These are phyloP conservation scores for Pristionchus entomophagus DNA, from an alignment of 2,888 invertebrate species.

Conservation along the genomic window DNA sequence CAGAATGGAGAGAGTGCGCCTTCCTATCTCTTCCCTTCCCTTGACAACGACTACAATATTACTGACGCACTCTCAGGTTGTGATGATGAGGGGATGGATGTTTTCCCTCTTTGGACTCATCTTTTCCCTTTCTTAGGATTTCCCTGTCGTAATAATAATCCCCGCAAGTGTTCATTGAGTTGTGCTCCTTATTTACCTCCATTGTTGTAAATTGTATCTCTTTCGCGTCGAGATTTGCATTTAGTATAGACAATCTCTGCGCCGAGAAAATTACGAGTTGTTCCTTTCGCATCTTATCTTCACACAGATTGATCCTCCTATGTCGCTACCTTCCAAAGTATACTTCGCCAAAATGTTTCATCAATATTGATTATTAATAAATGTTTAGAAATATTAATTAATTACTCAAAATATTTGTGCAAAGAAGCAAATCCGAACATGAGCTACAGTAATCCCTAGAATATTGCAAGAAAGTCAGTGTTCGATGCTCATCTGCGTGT, in stretches of 20 bases:
- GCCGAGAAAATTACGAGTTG: conserved; percentile 27
- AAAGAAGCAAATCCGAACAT: background rate
- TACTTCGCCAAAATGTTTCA: background rate
- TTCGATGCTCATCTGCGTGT: background rate
- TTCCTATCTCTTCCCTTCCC: background rate
- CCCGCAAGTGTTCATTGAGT: background rate
- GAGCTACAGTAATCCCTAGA: background rate
- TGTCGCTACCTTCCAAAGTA: conserved; percentile 11
- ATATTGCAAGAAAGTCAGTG: background rate
- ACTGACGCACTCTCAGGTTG: conserved; percentile 1
- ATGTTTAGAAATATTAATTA: background rate
- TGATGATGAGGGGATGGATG: background rate
- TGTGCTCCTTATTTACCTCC: background rate
- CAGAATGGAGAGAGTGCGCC: background rate
- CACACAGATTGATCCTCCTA: background rate
- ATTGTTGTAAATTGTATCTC: background rate
- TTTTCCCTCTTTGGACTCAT: no score
- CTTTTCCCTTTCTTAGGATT: no score
- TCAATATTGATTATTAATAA: background rate
- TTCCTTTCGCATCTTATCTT: background rate
- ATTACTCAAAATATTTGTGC: background rate
- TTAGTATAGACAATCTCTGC: conserved; percentile 1
- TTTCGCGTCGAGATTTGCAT: background rate
- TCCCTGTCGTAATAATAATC: no score
- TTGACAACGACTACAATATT: background rate